These are phyloP conservation scores for Lepisosteus osseus DNA, from an alignment of 2,113 vertebrate genomes.

Conservation along the genomic window DNA sequence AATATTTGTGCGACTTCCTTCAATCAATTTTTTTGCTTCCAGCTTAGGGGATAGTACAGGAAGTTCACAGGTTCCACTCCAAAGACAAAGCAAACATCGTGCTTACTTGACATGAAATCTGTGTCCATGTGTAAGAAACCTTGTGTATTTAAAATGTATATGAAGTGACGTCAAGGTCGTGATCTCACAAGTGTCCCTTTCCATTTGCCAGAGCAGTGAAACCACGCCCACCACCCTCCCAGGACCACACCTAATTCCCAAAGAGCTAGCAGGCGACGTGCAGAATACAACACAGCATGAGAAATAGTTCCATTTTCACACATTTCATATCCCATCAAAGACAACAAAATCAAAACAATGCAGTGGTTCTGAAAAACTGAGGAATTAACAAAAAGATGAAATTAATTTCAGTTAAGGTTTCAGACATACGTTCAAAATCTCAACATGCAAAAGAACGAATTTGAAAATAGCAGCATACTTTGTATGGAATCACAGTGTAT, in stretches of 20 bases:
- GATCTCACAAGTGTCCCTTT: too few species aligned
- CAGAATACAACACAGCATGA: too few species aligned
- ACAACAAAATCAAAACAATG: conserved; percentile 12
- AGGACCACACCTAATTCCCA: too few species aligned
- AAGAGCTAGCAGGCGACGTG: too few species aligned
- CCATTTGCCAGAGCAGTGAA: too few species aligned
- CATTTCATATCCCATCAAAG: conserved; percentile 11
- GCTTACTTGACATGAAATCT: too few species aligned
- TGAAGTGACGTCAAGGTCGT: too few species aligned
- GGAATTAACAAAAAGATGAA: neutral
- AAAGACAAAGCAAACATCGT: neutral
- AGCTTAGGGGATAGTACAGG: neutral
- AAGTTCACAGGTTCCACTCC: neutral
- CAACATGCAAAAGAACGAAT: conserved; percentile 9
- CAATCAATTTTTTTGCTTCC: neutral
- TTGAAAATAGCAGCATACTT: conserved; percentile 4
- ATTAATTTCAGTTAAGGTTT: neutral
- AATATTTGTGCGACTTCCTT: neutral
- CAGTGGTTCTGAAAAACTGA: conserved; percentile 6
- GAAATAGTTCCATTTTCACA: conserved; percentile 42
- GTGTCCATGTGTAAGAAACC: too few species aligned
- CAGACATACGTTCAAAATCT: neutral
- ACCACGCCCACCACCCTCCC: too few species aligned
- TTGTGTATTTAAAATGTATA: too few species aligned
- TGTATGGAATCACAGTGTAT: conserved; percentile 40